Conservation (phyloP, 2,888 invertebrate species). For the Zaprionus bogoriensis region DNA sequence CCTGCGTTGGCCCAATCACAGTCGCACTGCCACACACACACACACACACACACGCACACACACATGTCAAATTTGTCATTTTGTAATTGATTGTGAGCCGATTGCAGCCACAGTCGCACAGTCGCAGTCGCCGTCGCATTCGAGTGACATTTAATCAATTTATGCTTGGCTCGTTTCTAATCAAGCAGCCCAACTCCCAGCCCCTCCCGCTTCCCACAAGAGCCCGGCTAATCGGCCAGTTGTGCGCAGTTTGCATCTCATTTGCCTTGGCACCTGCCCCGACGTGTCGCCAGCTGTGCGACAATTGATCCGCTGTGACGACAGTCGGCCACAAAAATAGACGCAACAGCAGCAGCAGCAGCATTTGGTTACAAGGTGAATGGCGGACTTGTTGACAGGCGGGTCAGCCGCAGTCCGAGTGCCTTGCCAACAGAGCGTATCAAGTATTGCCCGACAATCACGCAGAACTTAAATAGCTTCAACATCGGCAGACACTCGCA, state of each 20-base stretch:
- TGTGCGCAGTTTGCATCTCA: slow-evolving; percentile 16
- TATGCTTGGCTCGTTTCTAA: slow-evolving; percentile 50
- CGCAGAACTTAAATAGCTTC: slow-evolving; percentile 56
- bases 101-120: too few species aligned
- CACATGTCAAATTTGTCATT: slow-evolving; percentile 68
- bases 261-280: slow-evolving; percentile 39
- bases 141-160: slow-evolving; percentile 70
- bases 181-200: too few species aligned
- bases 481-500: slow-evolving; percentile 27
- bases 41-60: slow-evolving; percentile 30
- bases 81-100: slow-evolving; percentile 70
- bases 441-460: slow-evolving; percentile 24
- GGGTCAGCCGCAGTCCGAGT: slow-evolving; percentile 53
- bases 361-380: slow-evolving; percentile 57
- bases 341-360: slow-evolving; percentile 6
- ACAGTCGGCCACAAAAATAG: slow-evolving; percentile 40
- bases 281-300: slow-evolving; percentile 14
- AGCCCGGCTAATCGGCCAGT: not conserved
- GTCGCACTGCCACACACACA: slow-evolving; percentile 11
- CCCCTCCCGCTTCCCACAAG: too few species aligned
- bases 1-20: slow-evolving; percentile 22
- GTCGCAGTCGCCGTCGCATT: slow-evolving; percentile 35
- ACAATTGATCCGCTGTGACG: slow-evolving; percentile 10
- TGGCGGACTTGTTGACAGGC: slow-evolving; percentile 63
- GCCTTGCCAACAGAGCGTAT: slow-evolving; percentile 9